Conservation (phyloP, 2,888 invertebrate genomes). For the Trisateles emortualis region DNA sequence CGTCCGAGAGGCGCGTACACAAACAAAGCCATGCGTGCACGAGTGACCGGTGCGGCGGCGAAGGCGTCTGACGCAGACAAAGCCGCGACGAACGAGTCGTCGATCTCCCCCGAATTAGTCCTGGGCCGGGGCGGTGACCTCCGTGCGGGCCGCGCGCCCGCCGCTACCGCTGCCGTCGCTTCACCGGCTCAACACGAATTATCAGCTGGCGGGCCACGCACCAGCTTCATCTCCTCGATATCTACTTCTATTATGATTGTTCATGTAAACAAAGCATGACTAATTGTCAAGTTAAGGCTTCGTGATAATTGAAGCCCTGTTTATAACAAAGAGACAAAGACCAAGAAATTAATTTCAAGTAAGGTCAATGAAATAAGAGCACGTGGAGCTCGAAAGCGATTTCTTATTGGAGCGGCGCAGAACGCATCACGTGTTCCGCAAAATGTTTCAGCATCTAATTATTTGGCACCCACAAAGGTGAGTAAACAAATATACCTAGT, state of each 20-base stretch:
- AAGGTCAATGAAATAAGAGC: conserved; percentile 65
- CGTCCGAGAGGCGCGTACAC: conserved; percentile 49
- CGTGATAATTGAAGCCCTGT: conserved; percentile 36
- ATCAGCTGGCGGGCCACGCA: conserved; percentile 32
- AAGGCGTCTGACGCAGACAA: conserved; percentile 75
- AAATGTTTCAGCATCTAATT: conserved; percentile 43
- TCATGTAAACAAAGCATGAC: conserved; percentile 42
- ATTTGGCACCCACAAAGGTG: conserved; percentile 52
- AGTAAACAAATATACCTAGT: conserved; percentile 43
- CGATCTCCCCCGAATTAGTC: conserved; percentile 87
- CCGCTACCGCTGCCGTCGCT: conserved; percentile 55
- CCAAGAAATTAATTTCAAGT: conserved; percentile 49
- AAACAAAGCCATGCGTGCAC: conserved; percentile 68
- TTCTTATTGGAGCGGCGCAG: conserved; percentile 40
- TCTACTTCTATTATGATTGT: conserved; percentile 18
- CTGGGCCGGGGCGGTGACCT: conserved; percentile 84
- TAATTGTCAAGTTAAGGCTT: conserved; percentile 37
- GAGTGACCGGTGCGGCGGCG: conserved; percentile 53
- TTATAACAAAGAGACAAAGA: conserved; percentile 58
- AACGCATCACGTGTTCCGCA: conserved; percentile 51
- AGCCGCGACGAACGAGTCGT: conserved; percentile 79
- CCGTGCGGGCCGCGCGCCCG: conserved; percentile 61
- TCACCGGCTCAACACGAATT: conserved; percentile 41
- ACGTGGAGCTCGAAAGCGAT: conserved; percentile 52
- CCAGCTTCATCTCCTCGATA: conserved; percentile 21